Evolutionary conservation across 2,888 invertebrate species (phyloP).

Genomic region (Pheosia tremula): DNA sequence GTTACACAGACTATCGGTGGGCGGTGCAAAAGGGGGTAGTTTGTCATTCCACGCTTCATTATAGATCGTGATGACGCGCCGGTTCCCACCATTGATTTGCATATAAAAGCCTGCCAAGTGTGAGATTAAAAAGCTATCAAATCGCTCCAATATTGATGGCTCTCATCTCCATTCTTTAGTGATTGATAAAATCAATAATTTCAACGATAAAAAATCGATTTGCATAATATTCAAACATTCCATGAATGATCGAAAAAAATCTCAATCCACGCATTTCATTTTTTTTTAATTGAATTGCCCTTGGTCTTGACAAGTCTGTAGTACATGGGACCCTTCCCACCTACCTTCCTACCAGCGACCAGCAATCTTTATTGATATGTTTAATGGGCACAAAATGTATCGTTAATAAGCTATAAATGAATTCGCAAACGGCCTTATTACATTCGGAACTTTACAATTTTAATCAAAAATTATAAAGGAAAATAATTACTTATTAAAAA

Average conservation of each 20-base stretch:
- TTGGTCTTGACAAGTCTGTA: constrained; percentile 24
- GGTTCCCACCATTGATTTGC: constrained; percentile 58
- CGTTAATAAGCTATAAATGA: neutral
- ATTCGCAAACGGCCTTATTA: neutral
- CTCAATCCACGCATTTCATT: neutral
- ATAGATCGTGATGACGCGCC: constrained; percentile 48
- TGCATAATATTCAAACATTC: constrained; percentile 28
- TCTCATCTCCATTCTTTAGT: constrained; percentile 38
- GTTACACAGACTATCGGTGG: constrained; percentile 58
- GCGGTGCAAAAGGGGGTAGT: constrained; percentile 69
- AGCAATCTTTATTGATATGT: constrained; percentile 7
- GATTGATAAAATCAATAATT: constrained; percentile 33
- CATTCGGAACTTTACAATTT: neutral
- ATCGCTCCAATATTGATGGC: constrained; percentile 39
- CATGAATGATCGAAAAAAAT: neutral
- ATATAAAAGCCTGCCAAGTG: constrained; percentile 55
- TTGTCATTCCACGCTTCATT: constrained; percentile 69
- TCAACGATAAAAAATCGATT: constrained; percentile 28
- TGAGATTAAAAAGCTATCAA: constrained; percentile 45
- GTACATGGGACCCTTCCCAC: no score
- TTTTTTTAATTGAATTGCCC: constrained; percentile 17
- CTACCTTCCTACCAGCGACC: no score
- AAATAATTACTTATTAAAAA: constrained; percentile 20
- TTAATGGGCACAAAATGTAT: constrained; percentile 9
- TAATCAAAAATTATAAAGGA: constrained; percentile 19